Conservation (phyloP, 2,113 vertebrate species). For the Tympanuchus pallidicinctus region DNA sequence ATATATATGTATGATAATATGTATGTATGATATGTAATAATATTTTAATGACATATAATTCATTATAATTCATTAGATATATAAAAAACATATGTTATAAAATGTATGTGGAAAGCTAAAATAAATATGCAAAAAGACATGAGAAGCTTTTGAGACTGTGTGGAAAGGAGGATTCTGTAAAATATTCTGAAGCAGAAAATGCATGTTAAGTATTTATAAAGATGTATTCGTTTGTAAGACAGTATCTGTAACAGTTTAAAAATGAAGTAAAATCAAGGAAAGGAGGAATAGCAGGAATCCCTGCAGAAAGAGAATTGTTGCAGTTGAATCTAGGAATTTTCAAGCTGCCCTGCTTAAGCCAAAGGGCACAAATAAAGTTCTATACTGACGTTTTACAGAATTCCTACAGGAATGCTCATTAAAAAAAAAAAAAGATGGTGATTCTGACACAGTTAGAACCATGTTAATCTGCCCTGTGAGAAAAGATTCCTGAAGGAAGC, state of each 20-base stretch:
- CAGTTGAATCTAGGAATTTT: not conserved
- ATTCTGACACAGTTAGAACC: conserved; percentile 15
- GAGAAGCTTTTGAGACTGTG: not conserved
- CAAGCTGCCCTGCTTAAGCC: not conserved
- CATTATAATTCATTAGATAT: too few species aligned
- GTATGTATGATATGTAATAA: too few species aligned
- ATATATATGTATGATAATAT: too few species aligned
- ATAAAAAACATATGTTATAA: not conserved
- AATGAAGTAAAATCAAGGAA: conserved; percentile 10
- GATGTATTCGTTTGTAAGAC: not conserved
- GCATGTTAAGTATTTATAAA: not conserved
- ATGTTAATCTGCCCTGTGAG: conserved; percentile 52
- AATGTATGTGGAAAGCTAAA: not conserved
- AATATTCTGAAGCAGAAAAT: not conserved
- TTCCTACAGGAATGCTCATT: conserved; percentile 39
- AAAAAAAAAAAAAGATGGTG: conserved; percentile 25
- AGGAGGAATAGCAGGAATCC: not conserved
- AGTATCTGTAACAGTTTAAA: not conserved
- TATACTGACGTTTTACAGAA: conserved; percentile 10
- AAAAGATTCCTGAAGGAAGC: conserved; percentile 28
- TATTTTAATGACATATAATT: too few species aligned
- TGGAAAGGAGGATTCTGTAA: not conserved
- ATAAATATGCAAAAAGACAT: not conserved
- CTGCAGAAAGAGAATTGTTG: not conserved
- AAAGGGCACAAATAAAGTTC: not conserved